phyloP scores from a whole-genome alignment of 2,888 invertebrate species.

The Nomada goodeniana region DNA sequence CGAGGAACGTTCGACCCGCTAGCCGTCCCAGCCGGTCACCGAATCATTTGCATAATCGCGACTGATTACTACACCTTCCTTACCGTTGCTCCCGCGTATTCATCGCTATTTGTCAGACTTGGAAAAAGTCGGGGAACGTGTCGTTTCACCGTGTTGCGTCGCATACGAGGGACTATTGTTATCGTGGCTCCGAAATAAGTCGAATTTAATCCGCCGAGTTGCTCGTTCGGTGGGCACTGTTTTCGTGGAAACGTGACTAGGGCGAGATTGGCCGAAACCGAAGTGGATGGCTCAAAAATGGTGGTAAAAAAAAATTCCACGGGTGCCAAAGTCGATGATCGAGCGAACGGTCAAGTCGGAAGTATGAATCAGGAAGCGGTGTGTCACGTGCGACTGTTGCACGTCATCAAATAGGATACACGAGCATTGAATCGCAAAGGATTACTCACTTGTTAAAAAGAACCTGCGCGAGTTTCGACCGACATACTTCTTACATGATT shows the following conservation, averaged over 20 bases:
- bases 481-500: too few species aligned
- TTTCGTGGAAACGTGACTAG: slow-evolving; percentile 19
- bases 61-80: slow-evolving; percentile 68
- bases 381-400: slow-evolving; percentile 56
- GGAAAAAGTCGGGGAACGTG: slow-evolving; percentile 53
- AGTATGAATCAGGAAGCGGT: slow-evolving; percentile 61
- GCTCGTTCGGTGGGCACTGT: neutral
- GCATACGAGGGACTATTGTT: neutral
- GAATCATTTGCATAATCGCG: slow-evolving; percentile 75
- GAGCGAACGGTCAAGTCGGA: slow-evolving; percentile 33
- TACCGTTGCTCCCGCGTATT: slow-evolving; percentile 39
- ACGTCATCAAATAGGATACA: slow-evolving; percentile 55
- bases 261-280: neutral
- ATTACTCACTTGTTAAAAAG: slow-evolving; percentile 52
- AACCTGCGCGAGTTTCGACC: neutral
- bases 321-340: slow-evolving; percentile 1
- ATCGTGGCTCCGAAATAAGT: slow-evolving; percentile 7
- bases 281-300: neutral
- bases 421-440: slow-evolving; percentile 50
- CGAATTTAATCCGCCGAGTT: neutral
- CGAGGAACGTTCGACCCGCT: slow-evolving; percentile 67
- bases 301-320: slow-evolving; percentile 3
- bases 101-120: slow-evolving; percentile 37
- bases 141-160: neutral
- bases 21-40: slow-evolving; percentile 72